Base-by-base conservation (phyloP, 2,888 invertebrate genomes). In the Dolichopus griseipennis region DNA sequence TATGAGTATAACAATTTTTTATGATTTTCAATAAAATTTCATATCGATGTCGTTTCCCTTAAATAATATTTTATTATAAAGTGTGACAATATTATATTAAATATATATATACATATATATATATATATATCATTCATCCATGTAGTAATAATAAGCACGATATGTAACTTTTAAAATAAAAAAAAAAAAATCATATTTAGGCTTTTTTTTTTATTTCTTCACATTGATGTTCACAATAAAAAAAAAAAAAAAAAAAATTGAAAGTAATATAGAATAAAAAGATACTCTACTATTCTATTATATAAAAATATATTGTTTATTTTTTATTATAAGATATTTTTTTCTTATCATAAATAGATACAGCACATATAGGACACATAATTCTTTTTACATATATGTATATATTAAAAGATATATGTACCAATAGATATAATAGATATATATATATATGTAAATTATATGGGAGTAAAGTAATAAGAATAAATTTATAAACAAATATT, bases 11-110 rank as follows among this genome's bases (percentile, higher is more conserved):
- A 15, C 15, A 10, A 10, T 52, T 52, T 52, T 52, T 52, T 52
- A 52, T 52, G 52, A 52, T 52, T 12, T 52, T 52, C 18, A 52
- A 52, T 52, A 52, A 52, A 52, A 52, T 52, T 52, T 52, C 52
- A 52, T 52, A n/a, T 52, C 52, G n/a, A 6, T 52, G 52, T 52
- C 18, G 15, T 52, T 52, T 52, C 18, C 18, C 4, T 52, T 52
- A n/a, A n/a, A n/a, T n/a, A n/a, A n/a, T n/a, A n/a, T 52, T 52
- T 52, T 52, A 52, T 52, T 52, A n/a, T n/a, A n/a, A 52, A 52
- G 52, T 52, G 52, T 52, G 18, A 52, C 15, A 52, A 52, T 52
- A 18, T 52, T 52, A 52, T 15, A n/a, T n/a, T n/a, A n/a, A n/a
- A n/a, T n/a, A n/a, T n/a, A n/a, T n/a, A n/a, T n/a, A n/a, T n/a